Conservation (phyloP, 2,797 vertebrate species). For the Pangasius mekongensis region DNA sequence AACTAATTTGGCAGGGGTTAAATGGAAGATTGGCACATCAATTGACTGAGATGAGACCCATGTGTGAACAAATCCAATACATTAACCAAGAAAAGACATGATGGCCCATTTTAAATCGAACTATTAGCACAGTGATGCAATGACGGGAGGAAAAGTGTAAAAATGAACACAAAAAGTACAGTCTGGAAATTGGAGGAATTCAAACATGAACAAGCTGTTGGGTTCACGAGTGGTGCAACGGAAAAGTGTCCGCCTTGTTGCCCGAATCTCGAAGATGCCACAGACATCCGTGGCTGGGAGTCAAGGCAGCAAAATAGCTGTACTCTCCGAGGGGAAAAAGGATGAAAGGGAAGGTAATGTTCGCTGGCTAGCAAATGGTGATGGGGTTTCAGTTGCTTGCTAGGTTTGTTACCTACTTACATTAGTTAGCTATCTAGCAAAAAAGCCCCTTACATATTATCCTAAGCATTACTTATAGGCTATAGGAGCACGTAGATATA, state of each 20-base stretch:
- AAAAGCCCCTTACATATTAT: neutral
- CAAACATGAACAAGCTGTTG: neutral
- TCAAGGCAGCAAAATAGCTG: neutral
- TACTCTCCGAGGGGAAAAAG: neutral
- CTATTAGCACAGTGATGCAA: neutral
- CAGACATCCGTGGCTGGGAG: neutral
- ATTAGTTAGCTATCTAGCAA: neutral
- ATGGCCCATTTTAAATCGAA: neutral
- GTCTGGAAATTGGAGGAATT: neutral
- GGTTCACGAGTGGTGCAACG: neutral
- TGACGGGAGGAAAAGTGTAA: neutral
- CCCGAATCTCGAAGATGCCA: neutral
- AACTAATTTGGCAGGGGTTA: slow-evolving; percentile 1
- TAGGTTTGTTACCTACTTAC: neutral
- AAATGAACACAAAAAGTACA: too few species aligned
- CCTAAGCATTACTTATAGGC: neutral
- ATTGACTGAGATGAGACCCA: neutral
- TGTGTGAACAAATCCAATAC: slow-evolving; percentile 4
- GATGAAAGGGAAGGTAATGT: neutral
- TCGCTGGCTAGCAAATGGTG: neutral
- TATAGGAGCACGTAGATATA: neutral
- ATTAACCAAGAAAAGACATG: neutral
- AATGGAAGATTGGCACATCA: slow-evolving; percentile 24
- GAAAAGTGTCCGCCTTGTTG: neutral
- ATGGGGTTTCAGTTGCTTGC: neutral